Evolutionary conservation across 2,888 invertebrate genomes (phyloP), one percentile per base, ranked within the genome.

Genomic region (Drosophila cyrtoloma): DNA sequence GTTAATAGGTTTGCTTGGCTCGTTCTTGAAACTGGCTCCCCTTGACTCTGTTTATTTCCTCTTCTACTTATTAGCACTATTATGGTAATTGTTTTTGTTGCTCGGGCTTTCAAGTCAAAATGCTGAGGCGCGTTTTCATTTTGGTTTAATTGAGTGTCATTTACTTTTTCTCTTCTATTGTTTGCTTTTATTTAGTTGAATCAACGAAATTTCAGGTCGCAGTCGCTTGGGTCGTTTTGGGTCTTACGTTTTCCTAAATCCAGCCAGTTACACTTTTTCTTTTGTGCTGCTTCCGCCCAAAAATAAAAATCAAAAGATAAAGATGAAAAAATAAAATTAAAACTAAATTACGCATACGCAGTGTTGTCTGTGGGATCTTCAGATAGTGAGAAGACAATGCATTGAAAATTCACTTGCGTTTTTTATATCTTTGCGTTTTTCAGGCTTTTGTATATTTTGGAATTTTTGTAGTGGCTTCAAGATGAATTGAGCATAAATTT

Each of bases 321-420:
- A 75, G 10, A 30, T 16, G 44, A 32, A 56, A 42, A 37, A 56
- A 51, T 52, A 58, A 61, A 59, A 70, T 50, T 50, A 69, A 69
- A 52, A 57, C 64, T 73, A 63, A 75, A 77, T 86, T 78, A 77
- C 81, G 79, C 71, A 77, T 75, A 81, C 78, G 87, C 86, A 89
- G 75, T 62, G 64, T 6, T 42, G 39, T 30, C 52, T 10, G 70
- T 78, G 71, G 71, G 77, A 81, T 71, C 50, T 57, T 59, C 35
- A 37, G 52, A 53, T 53, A 39, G 56, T 44, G 59, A 63, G 53
- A 55, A 79, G 71, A 89, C 81, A 86, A 86, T 74, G 88, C 75
- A 74, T 53, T 62, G 52, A 75, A 84, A 73, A 70, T 69, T 70
- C 73, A 77, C 67, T 84, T 74, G 72, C 62, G 72, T 72, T 80